A percentile compares a stretch with the other conserved stretches of the same genome.
Conservation (phyloP, 2,113 vertebrate genomes). For the Electrona antarctica region DNA sequence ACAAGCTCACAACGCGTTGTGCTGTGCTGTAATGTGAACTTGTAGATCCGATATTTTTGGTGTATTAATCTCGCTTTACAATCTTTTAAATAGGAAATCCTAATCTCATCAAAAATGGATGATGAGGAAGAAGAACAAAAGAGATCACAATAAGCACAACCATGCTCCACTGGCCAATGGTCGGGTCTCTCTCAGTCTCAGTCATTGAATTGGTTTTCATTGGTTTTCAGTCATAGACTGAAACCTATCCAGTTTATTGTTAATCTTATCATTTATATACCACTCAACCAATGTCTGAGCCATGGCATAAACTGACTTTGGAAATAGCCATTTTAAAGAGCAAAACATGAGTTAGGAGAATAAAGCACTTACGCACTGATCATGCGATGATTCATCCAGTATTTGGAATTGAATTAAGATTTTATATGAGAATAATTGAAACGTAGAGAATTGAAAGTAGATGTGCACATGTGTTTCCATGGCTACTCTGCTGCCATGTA, state of each 20-base stretch:
- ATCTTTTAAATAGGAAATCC: conserved; percentile 24
- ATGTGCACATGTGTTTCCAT: conserved; percentile 13
- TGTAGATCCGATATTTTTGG: too few species aligned
- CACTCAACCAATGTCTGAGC: conserved; percentile 61
- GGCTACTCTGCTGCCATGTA: neutral
- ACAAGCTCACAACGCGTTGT: too few species aligned
- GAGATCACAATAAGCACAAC: conserved; percentile 68
- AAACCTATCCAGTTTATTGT: conserved; percentile 47
- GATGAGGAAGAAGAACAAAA: conserved; percentile 1
- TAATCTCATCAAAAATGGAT: conserved; percentile 1
- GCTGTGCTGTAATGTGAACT: too few species aligned
- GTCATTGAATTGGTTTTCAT: conserved; percentile 40
- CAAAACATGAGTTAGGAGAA: conserved; percentile 35
- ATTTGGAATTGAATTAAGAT: conserved; percentile 37
- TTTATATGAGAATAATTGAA: conserved; percentile 38
- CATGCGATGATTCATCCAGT: conserved; percentile 25
- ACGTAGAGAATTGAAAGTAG: conserved; percentile 24
- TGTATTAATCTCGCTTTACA: neutral
- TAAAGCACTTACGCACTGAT: conserved; percentile 55
- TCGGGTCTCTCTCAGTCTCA: conserved; percentile 38
- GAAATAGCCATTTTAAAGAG: conserved; percentile 73
- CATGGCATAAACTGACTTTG: conserved; percentile 62
- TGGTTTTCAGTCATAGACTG: conserved; percentile 29
- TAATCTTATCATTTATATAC: conserved; percentile 39
- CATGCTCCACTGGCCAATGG: conserved; percentile 36